phyloP scores from a whole-genome alignment of 1,140 invertebrate species.

The Paramacrobiotus metropolitanus region DNA sequence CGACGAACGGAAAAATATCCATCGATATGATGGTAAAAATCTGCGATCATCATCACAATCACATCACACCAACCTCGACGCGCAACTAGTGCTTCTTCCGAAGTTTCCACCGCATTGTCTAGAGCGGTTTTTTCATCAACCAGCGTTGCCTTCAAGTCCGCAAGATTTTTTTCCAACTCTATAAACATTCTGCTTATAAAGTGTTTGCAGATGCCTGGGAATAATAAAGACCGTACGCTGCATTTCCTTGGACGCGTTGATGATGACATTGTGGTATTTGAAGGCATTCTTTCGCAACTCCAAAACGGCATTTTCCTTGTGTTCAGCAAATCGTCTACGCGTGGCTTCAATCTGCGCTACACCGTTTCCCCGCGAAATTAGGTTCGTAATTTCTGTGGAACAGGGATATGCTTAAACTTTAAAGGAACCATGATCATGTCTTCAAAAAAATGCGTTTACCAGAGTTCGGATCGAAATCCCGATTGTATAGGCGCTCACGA shows the following conservation, averaged over 20 bases:
- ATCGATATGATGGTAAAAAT: too few species aligned
- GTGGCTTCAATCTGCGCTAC: neutral
- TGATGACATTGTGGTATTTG: neutral
- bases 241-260: neutral
- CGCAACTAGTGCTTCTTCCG: too few species aligned
- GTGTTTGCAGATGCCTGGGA: neutral
- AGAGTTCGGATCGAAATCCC: too few species aligned
- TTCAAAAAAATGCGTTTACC: too few species aligned
- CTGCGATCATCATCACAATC: too few species aligned
- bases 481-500: too few species aligned
- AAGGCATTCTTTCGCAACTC: slow-evolving; percentile 2
- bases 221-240: neutral
- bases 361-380: neutral
- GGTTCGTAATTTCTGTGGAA: neutral
- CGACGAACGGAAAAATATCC: too few species aligned
- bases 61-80: too few species aligned
- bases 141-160: neutral
- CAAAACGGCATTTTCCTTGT: neutral
- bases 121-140: neutral
- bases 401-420: too few species aligned
- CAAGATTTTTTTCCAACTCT: neutral
- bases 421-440: too few species aligned
- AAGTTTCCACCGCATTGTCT: too few species aligned
- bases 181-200: neutral
- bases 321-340: neutral